Percentiles rank a stretch among this genome's conserved stretches.
Evolutionary conservation across 2,113 vertebrate genomes (phyloP).

Genomic region (Aptenodytes patagonicus): DNA sequence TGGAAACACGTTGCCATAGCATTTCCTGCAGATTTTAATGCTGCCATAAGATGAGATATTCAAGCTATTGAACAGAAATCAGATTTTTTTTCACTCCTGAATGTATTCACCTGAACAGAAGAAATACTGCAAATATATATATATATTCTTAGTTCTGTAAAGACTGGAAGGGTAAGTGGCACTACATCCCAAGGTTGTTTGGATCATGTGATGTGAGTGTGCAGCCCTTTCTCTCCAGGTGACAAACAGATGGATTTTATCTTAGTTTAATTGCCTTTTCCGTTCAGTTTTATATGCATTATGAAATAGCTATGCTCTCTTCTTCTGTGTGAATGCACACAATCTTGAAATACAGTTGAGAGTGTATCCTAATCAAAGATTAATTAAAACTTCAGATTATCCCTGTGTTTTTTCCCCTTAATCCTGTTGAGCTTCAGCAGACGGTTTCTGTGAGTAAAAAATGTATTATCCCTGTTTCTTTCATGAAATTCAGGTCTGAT

Average conservation of each 20-base stretch:
- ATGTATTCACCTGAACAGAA: neutral
- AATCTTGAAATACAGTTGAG: neutral
- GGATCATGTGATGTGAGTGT: neutral
- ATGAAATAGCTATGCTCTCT: neutral
- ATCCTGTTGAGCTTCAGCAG: conserved; percentile 33
- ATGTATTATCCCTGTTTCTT: neutral
- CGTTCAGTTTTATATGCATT: neutral
- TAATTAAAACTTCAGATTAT: conserved; percentile 31
- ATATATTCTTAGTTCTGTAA: neutral
- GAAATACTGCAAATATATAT: neutral
- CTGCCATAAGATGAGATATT: conserved; percentile 20
- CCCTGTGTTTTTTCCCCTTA: conserved; percentile 8
- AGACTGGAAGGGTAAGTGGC: neutral
- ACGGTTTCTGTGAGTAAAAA: neutral
- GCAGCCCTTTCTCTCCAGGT: neutral
- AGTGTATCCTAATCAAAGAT: neutral
- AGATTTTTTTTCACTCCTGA: neutral
- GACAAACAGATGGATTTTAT: conserved; percentile 28
- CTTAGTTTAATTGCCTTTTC: conserved; percentile 26
- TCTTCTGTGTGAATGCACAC: neutral
- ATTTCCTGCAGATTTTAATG: conserved; percentile 46
- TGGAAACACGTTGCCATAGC: conserved; percentile 69
- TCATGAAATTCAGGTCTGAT: neutral
- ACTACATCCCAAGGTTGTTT: neutral
- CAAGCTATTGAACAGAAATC: neutral